Percentiles rank a stretch among this genome's conserved stretches.
These are phyloP conservation scores for Condylura cristata DNA, from an alignment of 2,113 vertebrate genomes.

Conservation along the genomic window DNA sequence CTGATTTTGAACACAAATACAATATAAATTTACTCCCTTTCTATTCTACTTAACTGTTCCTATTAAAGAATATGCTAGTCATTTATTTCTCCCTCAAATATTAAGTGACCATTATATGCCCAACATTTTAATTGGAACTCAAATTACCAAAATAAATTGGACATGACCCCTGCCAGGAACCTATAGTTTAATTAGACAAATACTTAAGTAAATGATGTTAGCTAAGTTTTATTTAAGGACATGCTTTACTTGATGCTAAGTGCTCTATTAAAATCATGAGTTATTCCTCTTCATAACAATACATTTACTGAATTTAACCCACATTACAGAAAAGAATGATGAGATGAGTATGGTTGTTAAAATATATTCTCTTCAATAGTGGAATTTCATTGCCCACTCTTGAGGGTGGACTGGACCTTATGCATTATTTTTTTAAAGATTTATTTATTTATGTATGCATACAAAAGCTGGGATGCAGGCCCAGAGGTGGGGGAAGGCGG, in stretches of 20 bases:
- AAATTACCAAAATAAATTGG: background rate
- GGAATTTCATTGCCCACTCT: background rate
- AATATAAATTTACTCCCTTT: background rate
- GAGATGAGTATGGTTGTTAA: background rate
- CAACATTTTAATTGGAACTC: background rate
- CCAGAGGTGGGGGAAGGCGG: no score
- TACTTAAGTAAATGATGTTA: background rate
- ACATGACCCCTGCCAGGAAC: background rate
- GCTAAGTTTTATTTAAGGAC: background rate
- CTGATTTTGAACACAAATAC: background rate
- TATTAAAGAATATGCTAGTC: constrained; percentile 23
- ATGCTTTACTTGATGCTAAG: background rate
- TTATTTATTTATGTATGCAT: no score
- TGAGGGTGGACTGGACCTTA: background rate
- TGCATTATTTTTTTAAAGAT: background rate
- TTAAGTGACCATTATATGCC: background rate
- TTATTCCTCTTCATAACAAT: background rate
- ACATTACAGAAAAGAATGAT: background rate
- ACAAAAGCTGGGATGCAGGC: no score
- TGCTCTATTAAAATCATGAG: background rate
- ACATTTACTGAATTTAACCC: background rate
- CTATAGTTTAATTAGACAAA: background rate
- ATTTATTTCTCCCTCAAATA: background rate
- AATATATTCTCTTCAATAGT: background rate
- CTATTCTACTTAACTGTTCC: background rate